These are phyloP conservation scores for Planococcus citri DNA, from an alignment of 1,140 invertebrate species.

Conservation along the genomic window DNA sequence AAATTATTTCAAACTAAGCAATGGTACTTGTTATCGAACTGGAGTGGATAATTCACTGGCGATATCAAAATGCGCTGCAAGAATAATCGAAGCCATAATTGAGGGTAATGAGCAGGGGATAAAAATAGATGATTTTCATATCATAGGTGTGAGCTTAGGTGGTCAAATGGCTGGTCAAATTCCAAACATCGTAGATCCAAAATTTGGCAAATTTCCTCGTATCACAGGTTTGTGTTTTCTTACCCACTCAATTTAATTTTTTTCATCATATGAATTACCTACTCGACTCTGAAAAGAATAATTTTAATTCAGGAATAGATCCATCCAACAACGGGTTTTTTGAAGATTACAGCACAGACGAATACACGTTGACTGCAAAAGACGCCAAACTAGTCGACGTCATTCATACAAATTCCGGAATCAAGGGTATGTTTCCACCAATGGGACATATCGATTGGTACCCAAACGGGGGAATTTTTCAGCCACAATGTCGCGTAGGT, in stretches of 20 bases:
- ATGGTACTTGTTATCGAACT: constrained; percentile 47
- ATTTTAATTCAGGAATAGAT: constrained; percentile 40
- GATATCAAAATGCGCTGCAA: constrained; percentile 45
- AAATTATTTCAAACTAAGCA: constrained; percentile 47
- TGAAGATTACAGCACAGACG: constrained; percentile 39
- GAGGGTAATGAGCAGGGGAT: constrained; percentile 31
- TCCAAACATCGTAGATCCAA: constrained; percentile 26
- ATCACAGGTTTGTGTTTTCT: constrained; percentile 45
- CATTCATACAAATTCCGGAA: constrained; percentile 57
- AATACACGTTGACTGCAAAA: constrained; percentile 40
- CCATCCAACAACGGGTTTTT: constrained; percentile 52
- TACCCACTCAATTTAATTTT: too few species aligned
- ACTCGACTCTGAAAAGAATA: neutral
- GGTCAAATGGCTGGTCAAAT: constrained; percentile 47
- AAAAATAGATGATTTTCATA: constrained; percentile 38
- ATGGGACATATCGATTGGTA: constrained; percentile 59
- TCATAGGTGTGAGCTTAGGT: constrained; percentile 56
- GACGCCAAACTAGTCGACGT: constrained; percentile 61
- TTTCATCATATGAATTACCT: neutral
- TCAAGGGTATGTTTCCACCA: constrained; percentile 46
- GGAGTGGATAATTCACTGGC: constrained; percentile 48
- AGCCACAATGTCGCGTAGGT: constrained; percentile 43
- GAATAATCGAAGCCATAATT: constrained; percentile 41
- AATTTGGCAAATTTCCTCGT: constrained; percentile 37
- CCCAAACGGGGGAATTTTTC: constrained; percentile 52